Base-by-base conservation (phyloP, 2,888 invertebrate species). In the Diaprepes abbreviatus region DNA sequence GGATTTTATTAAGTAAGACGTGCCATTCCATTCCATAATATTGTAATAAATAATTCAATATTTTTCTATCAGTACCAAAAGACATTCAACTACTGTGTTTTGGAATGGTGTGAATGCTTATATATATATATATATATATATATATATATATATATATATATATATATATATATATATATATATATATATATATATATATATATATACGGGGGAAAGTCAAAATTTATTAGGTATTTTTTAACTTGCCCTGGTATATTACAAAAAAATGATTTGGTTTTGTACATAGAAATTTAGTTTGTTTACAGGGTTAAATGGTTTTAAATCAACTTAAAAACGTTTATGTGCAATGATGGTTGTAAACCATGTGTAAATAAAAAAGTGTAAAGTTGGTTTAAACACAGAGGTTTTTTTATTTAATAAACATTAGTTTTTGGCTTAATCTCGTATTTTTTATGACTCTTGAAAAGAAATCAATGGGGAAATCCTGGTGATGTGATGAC, bases 301-400 rank as follows among this genome's bases (percentile, higher is more conserved):
- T 55, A 19, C 64, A 64, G 64, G 64, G 64, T 50, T 45, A 35
- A 24, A 14, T 19, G 21, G 14, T 43, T 64, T 33, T 35, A 24
- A 43, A 45, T 43, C 55, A 55, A 35, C 55, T 54, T 64, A n/a
- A 9, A 48, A 24, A 63, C 52, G 12, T 50, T 52, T 52, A 16
- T 45, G 64, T 64, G 64, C 64, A 64, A 64, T 64, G 64, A 40
- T 55, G 64, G 64, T 28, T 7, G 12, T 45, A 9, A 35, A 21
- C 64, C 64, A 45, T 43, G 55, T 64, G 64, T 64, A 64, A 64
- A 64, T 55, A 64, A 64, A 45, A 57, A 40, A 35, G 9, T 60
- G 35, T 55, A 21, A 43, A 40, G 55, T 55, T 64, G 55, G 35
- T 43, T 58, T 31, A 16, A 31, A 50, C n/a, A 21, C 16, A 16